Percentiles rank a stretch among this genome's conserved stretches.
Evolutionary conservation across 2,113 vertebrate genomes (phyloP).

Genomic region (Leiothrix lutea): DNA sequence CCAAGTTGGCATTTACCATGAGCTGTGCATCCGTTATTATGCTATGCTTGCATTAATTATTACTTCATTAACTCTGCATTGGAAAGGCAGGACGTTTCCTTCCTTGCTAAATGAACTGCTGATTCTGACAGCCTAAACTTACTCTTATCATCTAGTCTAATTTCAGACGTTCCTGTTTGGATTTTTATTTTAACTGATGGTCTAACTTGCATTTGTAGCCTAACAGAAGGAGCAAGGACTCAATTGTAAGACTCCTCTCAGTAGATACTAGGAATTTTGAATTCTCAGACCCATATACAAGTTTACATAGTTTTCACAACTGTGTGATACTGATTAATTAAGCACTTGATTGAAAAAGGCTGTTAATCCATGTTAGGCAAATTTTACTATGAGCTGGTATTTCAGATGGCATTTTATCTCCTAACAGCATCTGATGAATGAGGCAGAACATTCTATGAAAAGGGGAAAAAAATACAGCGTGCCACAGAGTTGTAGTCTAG

Average conservation of each 20-base stretch:
- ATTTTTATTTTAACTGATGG: neutral
- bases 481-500: neutral
- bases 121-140: neutral
- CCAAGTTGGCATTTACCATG: neutral
- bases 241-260: neutral
- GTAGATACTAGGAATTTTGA: neutral
- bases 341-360: conserved; percentile 18
- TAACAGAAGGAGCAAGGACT: neutral
- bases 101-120: neutral
- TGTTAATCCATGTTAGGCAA: neutral
- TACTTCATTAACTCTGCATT: conserved; percentile 25
- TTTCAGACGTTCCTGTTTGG: neutral
- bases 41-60: conserved; percentile 1
- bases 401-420: conserved; percentile 35
- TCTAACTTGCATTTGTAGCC: neutral
- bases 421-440: conserved; percentile 37
- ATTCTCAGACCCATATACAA: neutral
- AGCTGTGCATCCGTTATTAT: neutral
- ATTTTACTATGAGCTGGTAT: conserved; percentile 15
- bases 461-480: neutral
- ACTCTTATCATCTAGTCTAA: neutral
- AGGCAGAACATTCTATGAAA: neutral
- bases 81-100: neutral
- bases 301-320: neutral
- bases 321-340: conserved; percentile 6